phyloP scores from a whole-genome alignment of 92 coral and sea anemone species.

The Desmophyllum pertusum region DNA sequence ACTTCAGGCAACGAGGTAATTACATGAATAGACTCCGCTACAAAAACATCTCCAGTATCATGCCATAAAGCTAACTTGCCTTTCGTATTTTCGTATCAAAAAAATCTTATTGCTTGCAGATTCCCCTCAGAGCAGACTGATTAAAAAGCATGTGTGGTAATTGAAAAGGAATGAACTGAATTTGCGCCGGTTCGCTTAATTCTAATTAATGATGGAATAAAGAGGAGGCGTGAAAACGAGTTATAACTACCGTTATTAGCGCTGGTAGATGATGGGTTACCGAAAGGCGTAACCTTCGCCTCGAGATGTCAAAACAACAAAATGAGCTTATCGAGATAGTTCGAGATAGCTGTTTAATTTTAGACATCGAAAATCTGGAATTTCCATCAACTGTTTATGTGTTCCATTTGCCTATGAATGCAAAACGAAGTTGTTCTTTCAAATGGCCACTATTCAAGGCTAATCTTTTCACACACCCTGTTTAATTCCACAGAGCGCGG shows the following conservation, averaged over 20 bases:
- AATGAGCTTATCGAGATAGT: background rate
- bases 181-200: constrained; percentile 13
- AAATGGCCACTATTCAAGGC: background rate
- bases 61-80: background rate
- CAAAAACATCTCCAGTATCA: background rate
- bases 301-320: background rate
- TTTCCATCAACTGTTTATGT: background rate
- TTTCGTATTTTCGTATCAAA: background rate
- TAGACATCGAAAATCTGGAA: background rate
- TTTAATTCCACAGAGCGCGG: constrained; percentile 1
- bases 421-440: background rate
- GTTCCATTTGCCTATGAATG: background rate
- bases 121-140: background rate
- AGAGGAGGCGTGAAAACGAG: constrained; percentile 38
- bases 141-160: background rate
- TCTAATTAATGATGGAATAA: constrained; percentile 2
- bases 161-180: background rate
- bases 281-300: constrained; percentile 4
- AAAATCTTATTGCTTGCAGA: background rate
- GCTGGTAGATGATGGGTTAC: constrained; percentile 15
- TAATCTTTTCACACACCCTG: constrained; percentile 2
- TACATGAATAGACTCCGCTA: background rate
- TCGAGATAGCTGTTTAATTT: background rate
- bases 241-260: constrained; percentile 18
- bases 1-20: background rate